Evolutionary conservation across 2,113 vertebrate genomes (phyloP), one percentile per base, ranked within the genome.

Genomic region (Hemibagrus wyckioides): DNA sequence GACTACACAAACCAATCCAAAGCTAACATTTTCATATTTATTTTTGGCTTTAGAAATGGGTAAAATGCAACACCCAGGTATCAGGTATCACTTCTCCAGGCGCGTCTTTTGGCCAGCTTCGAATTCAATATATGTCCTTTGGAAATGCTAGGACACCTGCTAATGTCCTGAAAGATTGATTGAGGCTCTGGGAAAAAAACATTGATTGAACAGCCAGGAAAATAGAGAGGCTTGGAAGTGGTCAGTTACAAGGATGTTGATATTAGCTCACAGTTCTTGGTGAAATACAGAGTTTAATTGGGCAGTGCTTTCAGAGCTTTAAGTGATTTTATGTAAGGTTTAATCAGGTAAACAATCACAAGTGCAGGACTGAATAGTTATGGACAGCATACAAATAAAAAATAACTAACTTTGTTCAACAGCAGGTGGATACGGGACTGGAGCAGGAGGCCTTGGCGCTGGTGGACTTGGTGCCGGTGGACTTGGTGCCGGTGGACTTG

Each of bases 351-450:
- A 11, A 54, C 25, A 28, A 69, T 83, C 44, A 30, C 30, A 14
- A 8, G 4, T 5, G 28, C 52, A 57, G 41, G 11, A 9, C 9
- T 77, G 36, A 33, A 57, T 48, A 44, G 6, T 5, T 33, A 59
- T 76, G 25, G 2, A 21, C 44, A 56, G 56, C 75, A 80, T 0
- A 1, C n/a, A 36, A 36, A 23, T 1, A 14, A 56, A 23, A 57
- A 25, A 25, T 86, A 28, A 84, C 61, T 25, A 36, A 41, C 11
- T 82, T 63, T 80, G 17, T 75, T 67, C 61, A 69, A 30, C 86
- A 88, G 59, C 79, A 69, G 93, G 92, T 86, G 93, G 90, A 65
- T 92, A 92, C 90, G 94, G 89, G 82, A 91, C 84, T 82, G 92
- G 90, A 11, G 82, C 23, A 54, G 89, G 86, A 33, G 92, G 91